A percentile compares a stretch with the other conserved stretches of the same genome.
These are phyloP conservation scores for Scelioninae gen. 2 DNA, from an alignment of 2,888 invertebrate genomes.

Conservation along the genomic window DNA sequence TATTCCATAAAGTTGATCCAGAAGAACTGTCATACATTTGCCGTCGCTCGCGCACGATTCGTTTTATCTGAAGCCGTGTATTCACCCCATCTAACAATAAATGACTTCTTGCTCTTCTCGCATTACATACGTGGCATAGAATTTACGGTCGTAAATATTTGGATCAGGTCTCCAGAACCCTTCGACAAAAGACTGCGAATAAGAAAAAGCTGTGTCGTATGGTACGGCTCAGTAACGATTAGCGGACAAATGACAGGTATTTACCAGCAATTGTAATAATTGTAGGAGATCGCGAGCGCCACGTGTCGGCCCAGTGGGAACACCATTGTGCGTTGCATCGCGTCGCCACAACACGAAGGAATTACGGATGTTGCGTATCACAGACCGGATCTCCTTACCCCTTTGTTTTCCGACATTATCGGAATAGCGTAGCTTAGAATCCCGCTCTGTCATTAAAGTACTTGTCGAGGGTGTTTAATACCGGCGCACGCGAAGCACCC, in stretches of 20 bases:
- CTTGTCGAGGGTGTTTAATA: constrained; percentile 66
- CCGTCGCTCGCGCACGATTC: constrained; percentile 1
- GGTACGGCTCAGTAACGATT: constrained; percentile 69
- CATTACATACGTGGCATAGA: constrained; percentile 45
- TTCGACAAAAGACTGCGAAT: constrained; percentile 59
- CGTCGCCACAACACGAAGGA: constrained; percentile 55
- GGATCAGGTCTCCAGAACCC: constrained; percentile 61
- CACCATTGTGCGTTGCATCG: constrained; percentile 42
- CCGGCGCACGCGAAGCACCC: constrained; percentile 59
- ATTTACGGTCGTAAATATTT: constrained; percentile 64
- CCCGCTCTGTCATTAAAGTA: constrained; percentile 69
- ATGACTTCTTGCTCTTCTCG: constrained; percentile 27
- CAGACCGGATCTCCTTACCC: constrained; percentile 58
- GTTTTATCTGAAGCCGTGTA: constrained; percentile 12
- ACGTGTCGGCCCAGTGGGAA: constrained; percentile 68
- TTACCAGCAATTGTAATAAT: constrained; percentile 74
- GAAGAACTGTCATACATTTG: constrained; percentile 10
- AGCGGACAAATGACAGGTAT: constrained; percentile 73
- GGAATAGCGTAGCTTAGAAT: constrained; percentile 70
- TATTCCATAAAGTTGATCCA: constrained; percentile 10
- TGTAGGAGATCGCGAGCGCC: constrained; percentile 67
- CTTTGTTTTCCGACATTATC: constrained; percentile 67
- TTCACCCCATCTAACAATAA: constrained; percentile 51
- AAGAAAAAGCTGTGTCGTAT: constrained; percentile 51
- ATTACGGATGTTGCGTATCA: constrained; percentile 60